phyloP scores from a whole-genome alignment of 2,888 invertebrate genomes.

The Spodoptera littoralis region DNA sequence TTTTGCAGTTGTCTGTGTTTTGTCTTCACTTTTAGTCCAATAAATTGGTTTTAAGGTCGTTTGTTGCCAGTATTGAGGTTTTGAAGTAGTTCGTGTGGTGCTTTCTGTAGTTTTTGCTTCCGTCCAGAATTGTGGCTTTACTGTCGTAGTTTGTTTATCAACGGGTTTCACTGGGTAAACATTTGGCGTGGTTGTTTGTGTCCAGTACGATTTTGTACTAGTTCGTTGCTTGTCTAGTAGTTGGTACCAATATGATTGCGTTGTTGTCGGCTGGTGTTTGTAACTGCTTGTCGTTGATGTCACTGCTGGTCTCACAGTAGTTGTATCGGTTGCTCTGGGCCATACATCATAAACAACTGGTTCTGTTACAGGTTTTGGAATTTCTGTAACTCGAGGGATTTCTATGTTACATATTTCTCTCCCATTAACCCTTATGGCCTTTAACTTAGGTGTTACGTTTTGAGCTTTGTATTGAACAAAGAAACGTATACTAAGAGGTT shows the following conservation, averaged over 20 bases:
- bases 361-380: not conserved
- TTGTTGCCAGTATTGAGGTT: slow-evolving; percentile 25
- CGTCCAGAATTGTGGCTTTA: slow-evolving; percentile 22
- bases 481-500: slow-evolving; percentile 85
- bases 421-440: slow-evolving; percentile 86
- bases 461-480: slow-evolving; percentile 87
- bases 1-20: slow-evolving; percentile 10
- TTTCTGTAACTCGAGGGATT: not conserved
- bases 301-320: slow-evolving; percentile 11
- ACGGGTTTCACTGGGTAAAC: not conserved
- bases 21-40: slow-evolving; percentile 24
- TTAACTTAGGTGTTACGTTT: slow-evolving; percentile 79
- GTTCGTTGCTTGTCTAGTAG: slow-evolving; percentile 19
- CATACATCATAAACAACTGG: not conserved
- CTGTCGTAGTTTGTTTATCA: not conserved
- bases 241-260: slow-evolving; percentile 12
- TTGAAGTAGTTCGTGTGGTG: slow-evolving; percentile 3
- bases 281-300: slow-evolving; percentile 11
- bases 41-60: slow-evolving; percentile 21
- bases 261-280: slow-evolving; percentile 9
- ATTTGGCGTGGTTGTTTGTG: slow-evolving; percentile 11
- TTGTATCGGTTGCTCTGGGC: not conserved
- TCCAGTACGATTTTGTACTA: slow-evolving; percentile 19
- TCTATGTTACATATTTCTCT: slow-evolving; percentile 81
- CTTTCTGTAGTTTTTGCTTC: slow-evolving; percentile 3